Evolutionary conservation across 2,888 invertebrate genomes (phyloP).

Genomic region (Meandrusa payeni): DNA sequence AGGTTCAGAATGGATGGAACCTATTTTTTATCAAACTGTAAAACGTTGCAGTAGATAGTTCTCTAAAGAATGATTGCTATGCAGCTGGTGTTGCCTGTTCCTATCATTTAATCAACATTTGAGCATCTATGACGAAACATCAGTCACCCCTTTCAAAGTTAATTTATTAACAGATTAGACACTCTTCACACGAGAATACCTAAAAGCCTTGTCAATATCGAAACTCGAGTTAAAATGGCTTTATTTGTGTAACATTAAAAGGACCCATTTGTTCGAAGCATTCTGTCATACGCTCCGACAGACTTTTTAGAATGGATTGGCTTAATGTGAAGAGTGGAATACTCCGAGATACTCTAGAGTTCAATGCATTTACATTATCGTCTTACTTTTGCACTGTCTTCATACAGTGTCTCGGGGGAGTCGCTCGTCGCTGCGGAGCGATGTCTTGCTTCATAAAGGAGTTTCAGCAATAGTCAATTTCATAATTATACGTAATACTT

Average conservation of each 20-base stretch:
- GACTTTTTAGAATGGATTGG: conserved; percentile 38
- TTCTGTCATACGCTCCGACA: conserved; percentile 42
- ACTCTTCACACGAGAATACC: conserved; percentile 21
- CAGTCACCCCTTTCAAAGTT: conserved; percentile 26
- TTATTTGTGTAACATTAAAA: conserved; percentile 26
- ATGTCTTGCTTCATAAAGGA: conserved; percentile 32
- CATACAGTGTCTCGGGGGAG: conserved; percentile 40
- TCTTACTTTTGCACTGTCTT: conserved; percentile 48
- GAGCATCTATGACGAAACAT: background rate
- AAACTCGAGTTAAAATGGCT: conserved; percentile 22
- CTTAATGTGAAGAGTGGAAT: conserved; percentile 42
- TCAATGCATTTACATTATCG: conserved; percentile 54
- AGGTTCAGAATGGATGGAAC: no score
- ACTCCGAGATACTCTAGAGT: conserved; percentile 39
- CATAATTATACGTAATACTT: no score
- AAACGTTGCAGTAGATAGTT: no score
- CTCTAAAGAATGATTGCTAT: no score
- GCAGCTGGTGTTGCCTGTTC: no score
- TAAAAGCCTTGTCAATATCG: conserved; percentile 22
- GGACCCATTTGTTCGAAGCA: conserved; percentile 37
- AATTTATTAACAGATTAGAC: conserved; percentile 58
- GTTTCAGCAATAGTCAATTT: conserved; percentile 10
- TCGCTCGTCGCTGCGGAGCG: conserved; percentile 33
- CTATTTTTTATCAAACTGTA: no score
- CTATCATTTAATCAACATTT: no score